Percentiles rank a stretch among this genome's conserved stretches.
Conservation (phyloP, 1,140 invertebrate species). For the Diuraphis noxia region DNA sequence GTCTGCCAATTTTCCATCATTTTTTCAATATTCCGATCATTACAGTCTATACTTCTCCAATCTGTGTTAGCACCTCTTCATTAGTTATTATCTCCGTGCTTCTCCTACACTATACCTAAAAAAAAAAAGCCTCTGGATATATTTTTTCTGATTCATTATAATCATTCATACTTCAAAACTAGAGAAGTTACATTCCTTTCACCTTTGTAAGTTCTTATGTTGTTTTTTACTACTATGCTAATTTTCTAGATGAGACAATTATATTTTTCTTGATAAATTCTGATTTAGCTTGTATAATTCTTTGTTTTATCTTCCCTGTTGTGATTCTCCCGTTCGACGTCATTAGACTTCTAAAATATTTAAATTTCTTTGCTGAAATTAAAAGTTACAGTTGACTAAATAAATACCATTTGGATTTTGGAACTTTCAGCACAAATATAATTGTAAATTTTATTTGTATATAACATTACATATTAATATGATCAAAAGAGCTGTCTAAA, state of each 20-base stretch:
- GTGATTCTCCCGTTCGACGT: not conserved
- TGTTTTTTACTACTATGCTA: not conserved
- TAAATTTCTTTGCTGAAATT: not conserved
- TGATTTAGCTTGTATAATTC: not conserved
- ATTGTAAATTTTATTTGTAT: not conserved
- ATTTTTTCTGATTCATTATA: not conserved
- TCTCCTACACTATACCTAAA: not conserved
- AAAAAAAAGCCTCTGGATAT: not conserved
- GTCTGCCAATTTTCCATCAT: not conserved
- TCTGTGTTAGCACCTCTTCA: not conserved
- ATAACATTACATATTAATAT: not conserved
- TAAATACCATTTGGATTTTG: not conserved
- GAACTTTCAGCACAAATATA: not conserved
- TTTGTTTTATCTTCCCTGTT: not conserved
- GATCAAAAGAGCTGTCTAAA: not conserved
- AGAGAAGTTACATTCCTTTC: not conserved
- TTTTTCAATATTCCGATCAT: no score
- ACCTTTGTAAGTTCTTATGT: not conserved
- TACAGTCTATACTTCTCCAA: not conserved
- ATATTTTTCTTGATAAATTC: not conserved
- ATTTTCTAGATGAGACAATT: not conserved
- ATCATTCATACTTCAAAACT: not conserved
- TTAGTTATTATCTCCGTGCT: not conserved
- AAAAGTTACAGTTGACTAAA: not conserved
- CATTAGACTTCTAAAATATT: not conserved